Evolutionary conservation across 2,113 vertebrate species (phyloP).

Genomic region (Pomatostomus ruficeps): DNA sequence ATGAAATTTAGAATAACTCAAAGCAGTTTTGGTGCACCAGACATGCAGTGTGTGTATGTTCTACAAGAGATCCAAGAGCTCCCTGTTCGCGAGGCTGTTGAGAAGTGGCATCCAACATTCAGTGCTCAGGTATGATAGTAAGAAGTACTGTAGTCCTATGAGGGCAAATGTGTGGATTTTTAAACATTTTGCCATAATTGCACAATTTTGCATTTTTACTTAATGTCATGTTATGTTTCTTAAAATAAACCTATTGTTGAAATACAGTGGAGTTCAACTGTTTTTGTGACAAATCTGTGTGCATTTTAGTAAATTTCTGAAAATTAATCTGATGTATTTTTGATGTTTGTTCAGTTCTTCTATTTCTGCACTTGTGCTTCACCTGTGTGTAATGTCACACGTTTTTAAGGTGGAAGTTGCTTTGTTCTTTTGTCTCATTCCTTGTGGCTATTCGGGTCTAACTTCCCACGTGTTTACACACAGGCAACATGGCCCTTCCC

Average conservation of each 20-base stretch:
- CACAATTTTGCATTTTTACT: constrained; percentile 92
- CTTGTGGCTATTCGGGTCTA: background rate
- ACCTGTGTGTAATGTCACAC: background rate
- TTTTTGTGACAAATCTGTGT: background rate
- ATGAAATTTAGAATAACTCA: constrained; percentile 8
- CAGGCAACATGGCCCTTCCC: background rate
- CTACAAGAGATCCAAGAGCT: constrained; percentile 53
- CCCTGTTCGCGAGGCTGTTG: constrained; percentile 48
- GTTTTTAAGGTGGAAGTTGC: background rate
- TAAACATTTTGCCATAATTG: constrained; percentile 97
- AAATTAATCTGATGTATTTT: background rate
- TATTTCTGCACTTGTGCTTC: background rate
- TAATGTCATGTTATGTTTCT: constrained; percentile 79
- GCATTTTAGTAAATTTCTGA: background rate
- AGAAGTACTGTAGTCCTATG: constrained; percentile 97
- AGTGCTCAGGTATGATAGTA: constrained; percentile 98
- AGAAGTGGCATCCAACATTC: constrained; percentile 73
- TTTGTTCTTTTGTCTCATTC: background rate
- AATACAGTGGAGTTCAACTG: constrained; percentile 38
- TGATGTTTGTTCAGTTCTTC: background rate
- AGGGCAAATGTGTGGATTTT: constrained; percentile 88
- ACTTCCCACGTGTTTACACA: background rate
- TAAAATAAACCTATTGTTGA: constrained; percentile 80
- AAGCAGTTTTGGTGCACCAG: constrained; percentile 63
- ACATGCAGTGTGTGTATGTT: constrained; percentile 41